phyloP scores from a whole-genome alignment of 2,113 vertebrate genomes.

The Neomonachus schauinslandi region DNA sequence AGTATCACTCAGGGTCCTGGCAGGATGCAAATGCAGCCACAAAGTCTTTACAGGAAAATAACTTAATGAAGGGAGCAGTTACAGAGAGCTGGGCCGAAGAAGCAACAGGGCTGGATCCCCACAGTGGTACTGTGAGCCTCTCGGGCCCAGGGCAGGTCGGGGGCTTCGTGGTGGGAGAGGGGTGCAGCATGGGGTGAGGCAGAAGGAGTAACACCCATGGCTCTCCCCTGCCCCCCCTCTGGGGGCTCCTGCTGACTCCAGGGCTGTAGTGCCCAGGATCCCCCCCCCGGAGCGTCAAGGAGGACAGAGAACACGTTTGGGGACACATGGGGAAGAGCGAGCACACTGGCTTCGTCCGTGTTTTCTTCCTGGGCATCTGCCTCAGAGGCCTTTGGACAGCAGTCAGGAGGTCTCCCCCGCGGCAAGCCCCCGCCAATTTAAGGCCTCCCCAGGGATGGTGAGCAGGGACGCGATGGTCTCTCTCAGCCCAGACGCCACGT shows the following conservation, averaged over 20 bases:
- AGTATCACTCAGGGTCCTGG: not conserved
- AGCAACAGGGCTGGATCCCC: not conserved
- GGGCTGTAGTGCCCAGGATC: not conserved
- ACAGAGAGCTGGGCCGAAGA: not conserved
- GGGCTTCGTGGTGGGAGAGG: not conserved
- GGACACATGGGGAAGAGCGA: not conserved
- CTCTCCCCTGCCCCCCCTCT: not conserved
- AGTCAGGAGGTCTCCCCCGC: not conserved
- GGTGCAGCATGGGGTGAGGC: not conserved
- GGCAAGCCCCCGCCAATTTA: not conserved
- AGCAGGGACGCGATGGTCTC: not conserved
- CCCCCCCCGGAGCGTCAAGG: not conserved
- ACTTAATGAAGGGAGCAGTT: not conserved
- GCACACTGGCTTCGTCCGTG: not conserved
- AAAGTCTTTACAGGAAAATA: not conserved
- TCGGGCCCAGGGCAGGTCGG: rapidly evolving
- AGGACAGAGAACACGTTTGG: not conserved
- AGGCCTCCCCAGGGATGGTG: not conserved
- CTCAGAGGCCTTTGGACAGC: not conserved
- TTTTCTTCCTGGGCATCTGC: not conserved
- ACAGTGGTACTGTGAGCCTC: not conserved
- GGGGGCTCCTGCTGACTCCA: not conserved
- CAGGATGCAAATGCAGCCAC: not conserved
- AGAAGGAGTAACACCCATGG: not conserved
- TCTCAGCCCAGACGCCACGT: not conserved